A percentile compares a stretch with the other conserved stretches of the same genome.
These are phyloP conservation scores for Thalassarche chlororhynchos DNA, from an alignment of 2,113 vertebrate genomes.

Conservation along the genomic window DNA sequence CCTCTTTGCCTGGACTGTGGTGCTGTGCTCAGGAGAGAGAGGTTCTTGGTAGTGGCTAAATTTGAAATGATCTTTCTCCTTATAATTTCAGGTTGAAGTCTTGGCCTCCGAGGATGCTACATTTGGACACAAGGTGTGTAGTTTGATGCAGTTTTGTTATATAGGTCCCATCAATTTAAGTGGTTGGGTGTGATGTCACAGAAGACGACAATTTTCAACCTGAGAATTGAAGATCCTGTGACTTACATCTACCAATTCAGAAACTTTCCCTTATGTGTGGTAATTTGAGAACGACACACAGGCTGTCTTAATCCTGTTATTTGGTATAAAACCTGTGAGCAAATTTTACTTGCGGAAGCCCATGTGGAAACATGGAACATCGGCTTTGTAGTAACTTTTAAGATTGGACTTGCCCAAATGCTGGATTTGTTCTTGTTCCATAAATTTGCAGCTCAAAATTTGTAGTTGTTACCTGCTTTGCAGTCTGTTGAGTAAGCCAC, in stretches of 20 bases:
- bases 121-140: constrained; percentile 79
- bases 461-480: not conserved
- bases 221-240: not conserved
- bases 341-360: not conserved
- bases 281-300: not conserved
- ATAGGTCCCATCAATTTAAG: not conserved
- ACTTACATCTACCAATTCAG: not conserved
- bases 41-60: constrained; percentile 14
- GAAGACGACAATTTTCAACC: not conserved
- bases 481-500: not conserved
- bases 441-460: not conserved
- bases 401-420: not conserved
- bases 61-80: constrained; percentile 71
- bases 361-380: not conserved
- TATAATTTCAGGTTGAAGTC: constrained; percentile 76
- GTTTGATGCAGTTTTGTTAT: constrained; percentile 44
- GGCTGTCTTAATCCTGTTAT: not conserved
- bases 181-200: not conserved
- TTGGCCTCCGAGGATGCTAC: constrained; percentile 72
- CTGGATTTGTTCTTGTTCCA: not conserved
- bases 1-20: not conserved
- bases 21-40: constrained; percentile 6
- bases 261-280: not conserved
- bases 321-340: not conserved
- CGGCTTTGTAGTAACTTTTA: not conserved